Conservation (phyloP, 2,113 vertebrate species). For the Scalopus aquaticus region DNA sequence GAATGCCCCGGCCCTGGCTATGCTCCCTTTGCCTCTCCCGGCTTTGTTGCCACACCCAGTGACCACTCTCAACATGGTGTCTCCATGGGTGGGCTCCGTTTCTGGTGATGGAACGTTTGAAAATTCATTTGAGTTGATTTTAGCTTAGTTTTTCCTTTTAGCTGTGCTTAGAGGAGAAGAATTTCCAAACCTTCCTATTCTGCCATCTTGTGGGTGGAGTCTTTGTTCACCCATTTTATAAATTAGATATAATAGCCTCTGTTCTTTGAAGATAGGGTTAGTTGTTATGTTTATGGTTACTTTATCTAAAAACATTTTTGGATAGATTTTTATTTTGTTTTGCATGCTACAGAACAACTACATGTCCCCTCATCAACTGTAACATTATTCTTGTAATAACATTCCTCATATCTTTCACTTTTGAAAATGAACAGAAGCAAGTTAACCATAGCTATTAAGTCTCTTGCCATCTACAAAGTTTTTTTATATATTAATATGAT, state of each 20-base stretch:
- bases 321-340: conserved; percentile 59
- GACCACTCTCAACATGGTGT: too few species aligned
- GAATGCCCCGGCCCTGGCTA: too few species aligned
- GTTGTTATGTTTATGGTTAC: conserved; percentile 51
- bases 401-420: conserved; percentile 46
- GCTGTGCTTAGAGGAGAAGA: too few species aligned
- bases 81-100: too few species aligned
- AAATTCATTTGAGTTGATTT: too few species aligned
- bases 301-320: conserved; percentile 14
- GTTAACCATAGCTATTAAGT: conserved; percentile 40
- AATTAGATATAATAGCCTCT: conserved; percentile 44
- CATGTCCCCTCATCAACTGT: neutral
- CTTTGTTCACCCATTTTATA: conserved; percentile 39
- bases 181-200: too few species aligned
- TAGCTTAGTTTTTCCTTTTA: too few species aligned
- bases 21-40: too few species aligned
- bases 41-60: too few species aligned
- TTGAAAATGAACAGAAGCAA: conserved; percentile 58
- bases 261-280: conserved; percentile 56
- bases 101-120: too few species aligned
- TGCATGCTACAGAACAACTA: conserved; percentile 24
- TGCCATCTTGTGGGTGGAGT: too few species aligned
- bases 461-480: conserved; percentile 33
- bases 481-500: conserved; percentile 47
- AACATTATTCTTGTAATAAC: conserved; percentile 42